Percentiles rank a stretch among this genome's conserved stretches.
These are phyloP conservation scores for Dione juno DNA, from an alignment of 2,888 invertebrate species.

Conservation along the genomic window DNA sequence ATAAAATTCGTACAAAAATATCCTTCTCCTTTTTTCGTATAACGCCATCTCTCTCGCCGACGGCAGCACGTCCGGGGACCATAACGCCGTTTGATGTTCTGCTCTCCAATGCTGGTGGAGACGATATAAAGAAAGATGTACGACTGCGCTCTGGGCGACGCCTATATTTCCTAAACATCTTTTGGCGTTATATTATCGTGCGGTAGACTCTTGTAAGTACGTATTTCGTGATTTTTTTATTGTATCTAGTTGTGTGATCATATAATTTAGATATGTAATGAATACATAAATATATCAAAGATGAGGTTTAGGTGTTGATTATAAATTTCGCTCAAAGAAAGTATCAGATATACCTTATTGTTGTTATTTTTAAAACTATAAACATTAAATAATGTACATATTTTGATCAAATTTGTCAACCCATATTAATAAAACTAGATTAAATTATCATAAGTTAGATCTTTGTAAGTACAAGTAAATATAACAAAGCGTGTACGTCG, in stretches of 20 bases:
- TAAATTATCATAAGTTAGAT: neutral
- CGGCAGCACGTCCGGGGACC: conserved; percentile 80
- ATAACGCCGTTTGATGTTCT: conserved; percentile 83
- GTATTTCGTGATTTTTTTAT: conserved; percentile 50
- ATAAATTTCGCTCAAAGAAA: too few species aligned
- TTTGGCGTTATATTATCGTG: conserved; percentile 73
- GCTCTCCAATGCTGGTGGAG: conserved; percentile 82
- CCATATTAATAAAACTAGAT: neutral
- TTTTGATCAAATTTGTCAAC: neutral
- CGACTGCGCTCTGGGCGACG: conserved; percentile 82
- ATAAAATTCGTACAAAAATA: conserved; percentile 78
- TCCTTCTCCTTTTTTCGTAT: conserved; percentile 60
- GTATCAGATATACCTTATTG: too few species aligned
- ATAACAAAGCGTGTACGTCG: conserved; percentile 48
- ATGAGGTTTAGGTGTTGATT: too few species aligned
- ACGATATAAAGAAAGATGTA: conserved; percentile 80
- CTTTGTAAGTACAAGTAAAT: neutral
- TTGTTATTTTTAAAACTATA: too few species aligned
- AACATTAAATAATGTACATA: neutral
- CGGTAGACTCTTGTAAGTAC: conserved; percentile 72
- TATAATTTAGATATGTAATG: neutral
- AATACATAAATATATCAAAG: too few species aligned
- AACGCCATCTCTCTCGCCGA: conserved; percentile 65
- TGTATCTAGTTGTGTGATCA: neutral
- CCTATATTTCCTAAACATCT: conserved; percentile 83